Evolutionary conservation across 1,140 invertebrate genomes (phyloP).

Genomic region (Leguminivora glycinivorella): DNA sequence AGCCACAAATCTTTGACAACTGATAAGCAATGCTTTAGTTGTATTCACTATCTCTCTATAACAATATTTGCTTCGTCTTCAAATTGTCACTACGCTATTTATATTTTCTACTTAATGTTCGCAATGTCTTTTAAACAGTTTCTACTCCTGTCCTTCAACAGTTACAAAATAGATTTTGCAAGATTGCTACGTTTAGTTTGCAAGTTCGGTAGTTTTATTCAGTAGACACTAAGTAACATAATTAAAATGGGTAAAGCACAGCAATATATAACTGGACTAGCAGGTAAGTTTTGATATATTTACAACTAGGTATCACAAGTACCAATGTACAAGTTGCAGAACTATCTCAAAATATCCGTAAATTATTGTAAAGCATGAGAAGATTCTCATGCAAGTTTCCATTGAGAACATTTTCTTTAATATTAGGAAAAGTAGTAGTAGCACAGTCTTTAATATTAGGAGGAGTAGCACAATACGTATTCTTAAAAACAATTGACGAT

Average conservation of each 20-base stretch:
- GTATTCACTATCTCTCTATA: constrained; percentile 9
- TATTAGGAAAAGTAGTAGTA: no score
- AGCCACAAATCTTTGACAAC: constrained; percentile 11
- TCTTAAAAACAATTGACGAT: no score
- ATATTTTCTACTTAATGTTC: neutral
- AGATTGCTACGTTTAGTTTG: constrained; percentile 38
- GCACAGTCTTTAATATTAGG: no score
- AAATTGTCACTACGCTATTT: constrained; percentile 2
- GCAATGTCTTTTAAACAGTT: constrained; percentile 12
- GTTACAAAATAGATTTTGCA: neutral
- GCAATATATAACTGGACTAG: constrained; percentile 36
- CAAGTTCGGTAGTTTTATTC: constrained; percentile 45
- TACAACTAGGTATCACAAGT: neutral
- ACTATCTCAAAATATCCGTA: no score
- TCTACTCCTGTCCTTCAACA: neutral
- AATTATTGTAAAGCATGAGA: no score
- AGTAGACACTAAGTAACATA: constrained; percentile 44
- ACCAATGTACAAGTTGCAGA: no score
- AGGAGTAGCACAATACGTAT: no score
- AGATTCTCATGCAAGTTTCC: no score
- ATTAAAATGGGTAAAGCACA: constrained; percentile 37
- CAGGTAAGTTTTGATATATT: constrained; percentile 36
- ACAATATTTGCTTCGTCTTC: constrained; percentile 20
- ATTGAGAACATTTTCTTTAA: no score
- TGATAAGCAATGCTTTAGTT: constrained; percentile 7